Evolutionary conservation across 2,797 vertebrate genomes (phyloP).

Genomic region (Crenuchus spilurus): DNA sequence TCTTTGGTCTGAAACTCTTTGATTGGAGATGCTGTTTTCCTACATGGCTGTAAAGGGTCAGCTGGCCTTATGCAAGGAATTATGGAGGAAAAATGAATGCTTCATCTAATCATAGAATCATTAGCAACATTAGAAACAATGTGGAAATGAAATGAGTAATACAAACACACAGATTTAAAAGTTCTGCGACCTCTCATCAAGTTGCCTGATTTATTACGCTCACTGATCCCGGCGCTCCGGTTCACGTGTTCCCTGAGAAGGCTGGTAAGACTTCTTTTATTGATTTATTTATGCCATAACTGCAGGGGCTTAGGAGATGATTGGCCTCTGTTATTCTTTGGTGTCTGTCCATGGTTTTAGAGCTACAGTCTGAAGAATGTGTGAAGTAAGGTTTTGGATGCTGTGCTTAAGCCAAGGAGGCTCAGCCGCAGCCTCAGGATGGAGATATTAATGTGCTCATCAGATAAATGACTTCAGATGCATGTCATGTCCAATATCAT

Average conservation of each 20-base stretch:
- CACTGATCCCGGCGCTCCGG: not conserved
- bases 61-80: conserved; percentile 3
- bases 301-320: conserved; percentile 23
- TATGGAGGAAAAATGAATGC: conserved; percentile 13
- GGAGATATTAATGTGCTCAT: conserved; percentile 40
- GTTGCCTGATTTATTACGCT: conserved; percentile 13
- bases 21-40: not conserved
- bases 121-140: conserved; percentile 10
- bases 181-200: not conserved
- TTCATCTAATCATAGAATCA: conserved; percentile 25
- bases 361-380: conserved; percentile 49
- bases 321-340: conserved; percentile 35
- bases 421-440: conserved; percentile 29
- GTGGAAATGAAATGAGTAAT: not conserved
- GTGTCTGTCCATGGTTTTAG: conserved; percentile 34
- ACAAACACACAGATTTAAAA: conserved; percentile 9
- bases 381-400: conserved; percentile 54
- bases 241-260: conserved; percentile 6
- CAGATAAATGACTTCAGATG: conserved; percentile 47
- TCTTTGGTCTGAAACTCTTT: not conserved
- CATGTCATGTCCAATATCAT: conserved; percentile 34
- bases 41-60: conserved; percentile 6
- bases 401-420: not conserved
- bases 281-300: conserved; percentile 55
- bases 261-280: conserved; percentile 22